Evolutionary conservation across 2,797 vertebrate genomes (phyloP).

Genomic region (Hypotaenidia okinawae): DNA sequence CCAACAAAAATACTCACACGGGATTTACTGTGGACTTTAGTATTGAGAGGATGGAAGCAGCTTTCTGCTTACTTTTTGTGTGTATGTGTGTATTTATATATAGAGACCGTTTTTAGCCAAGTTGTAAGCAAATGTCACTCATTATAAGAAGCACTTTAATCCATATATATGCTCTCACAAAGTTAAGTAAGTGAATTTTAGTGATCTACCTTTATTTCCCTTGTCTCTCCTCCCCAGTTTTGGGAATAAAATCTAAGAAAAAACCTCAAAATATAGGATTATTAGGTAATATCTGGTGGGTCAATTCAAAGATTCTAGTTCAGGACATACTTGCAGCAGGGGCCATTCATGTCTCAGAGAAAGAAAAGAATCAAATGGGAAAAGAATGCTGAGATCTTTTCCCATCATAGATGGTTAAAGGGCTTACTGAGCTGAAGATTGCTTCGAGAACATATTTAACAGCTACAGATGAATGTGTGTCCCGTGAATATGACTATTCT

Average conservation of each 20-base stretch:
- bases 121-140: rapidly evolving
- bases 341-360: neutral
- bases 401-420: neutral
- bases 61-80: neutral
- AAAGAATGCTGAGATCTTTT: neutral
- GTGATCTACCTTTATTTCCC: neutral
- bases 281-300: neutral
- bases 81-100: too few relatives aligned
- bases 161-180: neutral
- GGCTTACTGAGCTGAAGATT: neutral
- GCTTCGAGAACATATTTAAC: neutral
- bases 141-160: neutral
- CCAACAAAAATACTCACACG: too few relatives aligned
- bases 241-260: neutral
- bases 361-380: neutral
- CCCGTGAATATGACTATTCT: neutral
- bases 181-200: neutral
- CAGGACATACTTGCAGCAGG: neutral
- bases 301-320: neutral
- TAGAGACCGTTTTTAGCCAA: neutral
- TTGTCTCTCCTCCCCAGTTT: neutral
- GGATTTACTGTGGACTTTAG: neutral
- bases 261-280: neutral
- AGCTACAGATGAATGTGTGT: rapidly evolving
- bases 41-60: neutral